Base-by-base conservation (phyloP, 2,888 invertebrate species). In the Andrena praecox region DNA sequence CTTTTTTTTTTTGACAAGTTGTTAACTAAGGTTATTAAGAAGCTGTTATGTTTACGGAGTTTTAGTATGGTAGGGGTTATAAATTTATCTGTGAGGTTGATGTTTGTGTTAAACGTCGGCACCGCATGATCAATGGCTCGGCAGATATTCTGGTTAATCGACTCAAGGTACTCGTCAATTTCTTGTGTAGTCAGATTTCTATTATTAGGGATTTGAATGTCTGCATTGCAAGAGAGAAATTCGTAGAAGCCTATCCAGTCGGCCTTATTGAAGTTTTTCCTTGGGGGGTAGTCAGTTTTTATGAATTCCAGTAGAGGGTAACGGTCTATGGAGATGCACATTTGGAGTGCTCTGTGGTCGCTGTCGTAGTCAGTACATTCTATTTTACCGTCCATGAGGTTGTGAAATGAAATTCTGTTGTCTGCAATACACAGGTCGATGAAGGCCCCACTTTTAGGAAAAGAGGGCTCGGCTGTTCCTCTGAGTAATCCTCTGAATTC, bases 181-280 rank as follows among this genome's bases (percentile, higher is more conserved):
- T 88, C 85, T 0, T 52, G 1, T 29, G 50, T 78, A 0, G 80
- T 60, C 20, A 88, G 64, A n/a, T 86, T 87, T 59, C 72, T 69
- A 29, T 86, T n/a, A n/a, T n/a, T n/a, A n/a, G n/a, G n/a, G n/a
- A n/a, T n/a, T n/a, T n/a, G n/a, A n/a, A n/a, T n/a, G n/a, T n/a
- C n/a, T n/a, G n/a, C n/a, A n/a, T n/a, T n/a, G n/a, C n/a, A n/a
- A n/a, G n/a, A n/a, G n/a, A n/a, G n/a, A n/a, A n/a, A n/a, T n/a
- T n/a, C n/a, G n/a, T n/a, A n/a, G n/a, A n/a, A n/a, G n/a, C n/a
- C n/a, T n/a, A n/a, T n/a, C n/a, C n/a, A n/a, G n/a, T n/a, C n/a
- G n/a, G n/a, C 2, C 12, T 48, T 56, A 10, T 20, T 42, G 24
- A 59, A 74, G 48, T 66, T 64, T 1, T 31, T 59, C 24, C n/a